Evolutionary conservation across 2,797 vertebrate species (phyloP).

Genomic region (Cacajao melanocephalus): DNA sequence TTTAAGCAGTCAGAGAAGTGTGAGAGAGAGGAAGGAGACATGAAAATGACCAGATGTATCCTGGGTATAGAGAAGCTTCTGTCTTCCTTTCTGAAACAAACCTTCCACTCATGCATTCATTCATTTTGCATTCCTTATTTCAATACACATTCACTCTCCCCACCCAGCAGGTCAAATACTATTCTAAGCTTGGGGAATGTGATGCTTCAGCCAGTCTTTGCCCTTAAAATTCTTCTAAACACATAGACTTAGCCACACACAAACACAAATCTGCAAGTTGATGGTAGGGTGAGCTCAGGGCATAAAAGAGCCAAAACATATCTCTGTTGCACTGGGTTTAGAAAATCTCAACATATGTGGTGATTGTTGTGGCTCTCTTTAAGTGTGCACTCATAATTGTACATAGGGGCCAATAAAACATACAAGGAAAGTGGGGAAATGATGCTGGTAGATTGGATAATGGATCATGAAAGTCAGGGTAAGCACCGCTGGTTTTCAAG

Average conservation of each 20-base stretch:
- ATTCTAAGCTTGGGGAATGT: neutral
- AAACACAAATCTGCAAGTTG: neutral
- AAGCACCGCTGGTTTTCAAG: neutral
- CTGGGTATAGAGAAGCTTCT: neutral
- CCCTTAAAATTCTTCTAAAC: neutral
- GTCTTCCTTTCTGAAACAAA: neutral
- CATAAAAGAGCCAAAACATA: neutral
- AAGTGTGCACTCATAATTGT: accelerated
- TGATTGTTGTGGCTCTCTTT: neutral
- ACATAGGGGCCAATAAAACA: neutral
- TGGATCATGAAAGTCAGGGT: neutral
- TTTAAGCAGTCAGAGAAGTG: neutral
- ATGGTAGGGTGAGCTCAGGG: neutral
- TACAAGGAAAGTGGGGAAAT: neutral
- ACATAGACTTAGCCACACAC: neutral
- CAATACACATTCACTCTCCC: neutral
- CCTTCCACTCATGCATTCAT: neutral
- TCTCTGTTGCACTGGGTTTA: neutral
- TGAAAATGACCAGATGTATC: neutral
- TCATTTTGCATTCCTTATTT: neutral
- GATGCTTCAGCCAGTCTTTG: neutral
- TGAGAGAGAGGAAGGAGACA: no score
- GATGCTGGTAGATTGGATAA: neutral
- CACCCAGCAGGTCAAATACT: neutral
- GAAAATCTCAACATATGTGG: neutral